Evolutionary conservation across 30 jellyfish, hydroid and myxozoan genomes (phyloP), one percentile per base, ranked within the genome.

Genomic region (Sanderia malayensis): DNA sequence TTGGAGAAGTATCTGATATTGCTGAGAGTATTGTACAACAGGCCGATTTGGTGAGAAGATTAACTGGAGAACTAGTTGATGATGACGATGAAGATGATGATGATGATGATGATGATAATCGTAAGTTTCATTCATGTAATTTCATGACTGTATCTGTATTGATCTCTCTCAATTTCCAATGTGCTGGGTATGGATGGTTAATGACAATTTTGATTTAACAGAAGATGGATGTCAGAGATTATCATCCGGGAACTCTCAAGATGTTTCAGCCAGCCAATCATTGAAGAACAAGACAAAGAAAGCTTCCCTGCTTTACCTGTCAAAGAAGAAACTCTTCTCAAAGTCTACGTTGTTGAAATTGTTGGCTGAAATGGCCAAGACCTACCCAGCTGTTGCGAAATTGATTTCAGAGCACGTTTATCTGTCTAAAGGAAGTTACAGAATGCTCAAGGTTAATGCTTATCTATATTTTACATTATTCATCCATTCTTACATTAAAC

Each of bases 51-150:
- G 95, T 81, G n/a, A 77, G 97, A 47, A 76, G 97, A 26, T 57
- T 89, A 60, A 89, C 91, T 0, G 97, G 97, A 25, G 97, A 89
- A 58, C 93, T 88, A 33, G 82, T 89, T 23, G 95, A 89, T 61
- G 94, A 89, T 28, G 94, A 75, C 4, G 96, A n/a, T n/a, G n/a
- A n/a, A n/a, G n/a, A n/a, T n/a, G n/a, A n/a, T n/a, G n/a, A n/a
- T n/a, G n/a, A n/a, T n/a, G n/a, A n/a, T n/a, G n/a, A n/a, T n/a
- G n/a, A n/a, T n/a, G n/a, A n/a, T n/a, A n/a, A 74, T 15, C 77
- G 86, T 74, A 31, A 74, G 86, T n/a, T n/a, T n/a, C n/a, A n/a
- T n/a, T n/a, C n/a, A n/a, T n/a, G n/a, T n/a, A n/a, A n/a, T n/a
- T n/a, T n/a, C n/a, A n/a, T n/a, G n/a, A n/a, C n/a, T n/a, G n/a